Evolutionary conservation across 1,140 invertebrate species (phyloP).

Genomic region (Conus betulinus): DNA sequence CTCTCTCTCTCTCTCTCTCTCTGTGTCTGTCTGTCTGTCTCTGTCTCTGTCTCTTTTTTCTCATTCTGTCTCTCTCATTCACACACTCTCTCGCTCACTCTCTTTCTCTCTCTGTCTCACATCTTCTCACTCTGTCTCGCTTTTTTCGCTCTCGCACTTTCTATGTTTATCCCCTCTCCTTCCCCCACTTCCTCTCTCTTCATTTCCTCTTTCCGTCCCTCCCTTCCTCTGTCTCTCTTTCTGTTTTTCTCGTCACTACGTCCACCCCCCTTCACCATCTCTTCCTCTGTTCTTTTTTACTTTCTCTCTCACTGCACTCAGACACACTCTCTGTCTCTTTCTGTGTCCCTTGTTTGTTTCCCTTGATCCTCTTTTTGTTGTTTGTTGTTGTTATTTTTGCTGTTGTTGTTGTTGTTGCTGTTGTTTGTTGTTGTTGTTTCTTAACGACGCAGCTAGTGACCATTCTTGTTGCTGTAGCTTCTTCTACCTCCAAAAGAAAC

Average conservation of each 20-base stretch:
- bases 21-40: not conserved
- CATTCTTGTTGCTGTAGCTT: no score
- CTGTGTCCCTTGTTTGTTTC: no score
- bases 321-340: not conserved
- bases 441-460: no score
- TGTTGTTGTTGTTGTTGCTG: no score
- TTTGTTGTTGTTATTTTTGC: not conserved
- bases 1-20: slow-evolving; percentile 16
- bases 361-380: not conserved
- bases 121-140: not conserved
- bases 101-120: not conserved
- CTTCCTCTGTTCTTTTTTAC: not conserved
- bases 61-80: no score
- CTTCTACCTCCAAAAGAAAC: no score
- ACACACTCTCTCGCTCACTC: no score
- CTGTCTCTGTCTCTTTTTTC: not conserved
- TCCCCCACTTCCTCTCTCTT: no score
- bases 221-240: not conserved
- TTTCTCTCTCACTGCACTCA: not conserved
- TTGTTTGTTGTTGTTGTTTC: no score
- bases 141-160: not conserved
- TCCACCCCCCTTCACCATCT: not conserved
- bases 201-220: no score
- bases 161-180: no score
- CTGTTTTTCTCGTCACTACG: not conserved